Base-by-base conservation (phyloP, 2,113 vertebrate genomes). In the Oenanthe oenanthe region DNA sequence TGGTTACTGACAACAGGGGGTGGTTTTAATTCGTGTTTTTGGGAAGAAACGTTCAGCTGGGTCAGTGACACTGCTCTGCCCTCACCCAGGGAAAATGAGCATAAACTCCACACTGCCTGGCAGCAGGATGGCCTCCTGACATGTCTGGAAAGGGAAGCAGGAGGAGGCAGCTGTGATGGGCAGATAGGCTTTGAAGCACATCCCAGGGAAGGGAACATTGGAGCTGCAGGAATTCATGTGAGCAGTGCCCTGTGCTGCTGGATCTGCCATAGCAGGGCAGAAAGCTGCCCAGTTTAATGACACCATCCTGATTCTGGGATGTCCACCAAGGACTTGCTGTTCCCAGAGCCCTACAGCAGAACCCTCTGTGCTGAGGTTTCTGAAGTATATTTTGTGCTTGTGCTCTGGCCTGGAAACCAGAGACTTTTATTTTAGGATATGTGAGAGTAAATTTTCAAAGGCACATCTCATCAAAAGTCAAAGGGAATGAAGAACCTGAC, bases 361-460 rank as follows among this genome's bases (percentile, higher is more conserved):
- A 70, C 14, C 9, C 28, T 75, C 48, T 9, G 11, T 1, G 1
- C 36, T 70, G 29, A 43, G 77, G 31, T 38, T 79, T 80, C 75
- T 93, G 67, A 92, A 92, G 53, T 12, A 5, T 36, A 58, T 51
- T 85, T 73, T 73, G 29, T 51, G 26, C 32, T 70, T 71, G 12
- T 21, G 60, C 53, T 94, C 47, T 92, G 63, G 21, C n/a, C 60
- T 92, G 60, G 48, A 66, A 92, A 25, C 67, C 48, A 40, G 8
- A 85, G 48, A 40, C 8, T 88, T 96, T 83, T 92, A 88, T 80
- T 94, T 95, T 6, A 2, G n/a, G 72, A 65, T 63, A 61, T 84
- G 57, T 71, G 36, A 92, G 31, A 42, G 48, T 67, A n/a, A 36
- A 84, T 86, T 96, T 96, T 96, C 92, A 96, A 97, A 96, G 79